These are phyloP conservation scores for Choristoneura fumiferana DNA, from an alignment of 1,140 invertebrate species.

Conservation along the genomic window DNA sequence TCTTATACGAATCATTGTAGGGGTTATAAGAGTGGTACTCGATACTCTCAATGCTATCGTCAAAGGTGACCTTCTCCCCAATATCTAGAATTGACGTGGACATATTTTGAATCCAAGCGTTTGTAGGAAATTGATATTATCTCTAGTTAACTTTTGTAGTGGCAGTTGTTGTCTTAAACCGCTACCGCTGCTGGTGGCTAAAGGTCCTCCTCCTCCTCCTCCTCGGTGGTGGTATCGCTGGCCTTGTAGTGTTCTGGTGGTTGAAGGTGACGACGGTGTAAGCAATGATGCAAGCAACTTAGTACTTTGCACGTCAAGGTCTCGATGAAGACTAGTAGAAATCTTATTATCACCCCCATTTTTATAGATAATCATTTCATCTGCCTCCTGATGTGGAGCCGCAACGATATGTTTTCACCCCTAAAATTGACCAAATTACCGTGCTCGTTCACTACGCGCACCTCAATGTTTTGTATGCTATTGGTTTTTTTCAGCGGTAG, in stretches of 20 bases:
- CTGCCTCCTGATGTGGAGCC: background rate
- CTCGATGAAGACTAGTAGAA: background rate
- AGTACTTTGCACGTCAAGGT: background rate
- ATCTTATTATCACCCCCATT: background rate
- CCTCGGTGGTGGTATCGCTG: too few species aligned
- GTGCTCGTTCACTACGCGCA: background rate
- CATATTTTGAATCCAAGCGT: background rate
- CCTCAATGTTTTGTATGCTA: background rate
- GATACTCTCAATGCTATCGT: background rate
- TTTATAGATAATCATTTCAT: conserved; percentile 1
- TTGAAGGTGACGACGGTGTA: too few species aligned
- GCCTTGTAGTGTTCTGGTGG: too few species aligned
- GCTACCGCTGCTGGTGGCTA: too few species aligned
- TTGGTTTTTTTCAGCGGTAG: background rate
- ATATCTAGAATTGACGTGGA: background rate
- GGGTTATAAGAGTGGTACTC: background rate
- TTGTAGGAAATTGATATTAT: background rate
- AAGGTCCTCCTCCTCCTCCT: too few species aligned
- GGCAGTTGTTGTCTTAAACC: too few species aligned
- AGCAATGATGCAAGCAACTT: too few species aligned
- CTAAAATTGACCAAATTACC: background rate
- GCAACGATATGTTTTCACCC: background rate
- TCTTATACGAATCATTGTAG: background rate
- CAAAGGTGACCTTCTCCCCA: background rate
- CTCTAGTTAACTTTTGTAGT: background rate